Base-by-base conservation (phyloP, 2,113 vertebrate genomes). In the Calonectris borealis region DNA sequence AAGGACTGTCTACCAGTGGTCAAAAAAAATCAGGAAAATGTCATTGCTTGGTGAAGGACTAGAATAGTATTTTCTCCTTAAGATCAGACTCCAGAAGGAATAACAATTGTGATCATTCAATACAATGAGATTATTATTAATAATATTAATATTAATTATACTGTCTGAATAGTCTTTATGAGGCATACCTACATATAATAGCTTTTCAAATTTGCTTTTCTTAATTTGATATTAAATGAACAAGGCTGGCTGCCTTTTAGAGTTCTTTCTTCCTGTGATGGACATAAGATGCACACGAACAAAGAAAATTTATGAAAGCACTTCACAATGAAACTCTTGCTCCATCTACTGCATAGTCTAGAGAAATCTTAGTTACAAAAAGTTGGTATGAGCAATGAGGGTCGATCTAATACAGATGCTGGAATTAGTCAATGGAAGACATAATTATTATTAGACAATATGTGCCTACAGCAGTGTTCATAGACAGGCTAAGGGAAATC, bases 311-410 rank as follows among this genome's bases (percentile, higher is more conserved):
- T 36, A 29, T 80, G 46, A 76, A 87, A 71, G 54, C 71, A 11
- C 48, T 95, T 93, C 29, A 48, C 42, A 58, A 18, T 93, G 95
- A 90, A 95, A 73, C 88, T 93, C 96, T 96, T 96, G 90, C 93
- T 95, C 96, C 83, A 90, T 97, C 96, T 96, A 10, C 96, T 95
- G 94, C 94, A 29, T 85, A 90, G 42, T 86, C 46, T 38, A 81
- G 83, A 94, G 71, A 87, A 94, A 83, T 83, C 66, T 91, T 83
- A 77, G 26, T 60, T 46, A 32, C 49, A 68, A 60, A 51, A 88
- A 81, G 55, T 13, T 90, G 55, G 22, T 73, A 32, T 58, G 79
- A 90, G 42, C 62, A 55, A 9, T 77, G 55, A 70, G 64, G 32
- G 19, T 73, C 2, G 2, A 51, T 62, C 62, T 88, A 46, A 94